Percentiles rank a stretch among this genome's conserved stretches.
Evolutionary conservation across 2,113 vertebrate genomes (phyloP).

Genomic region (Paratilapia polleni): DNA sequence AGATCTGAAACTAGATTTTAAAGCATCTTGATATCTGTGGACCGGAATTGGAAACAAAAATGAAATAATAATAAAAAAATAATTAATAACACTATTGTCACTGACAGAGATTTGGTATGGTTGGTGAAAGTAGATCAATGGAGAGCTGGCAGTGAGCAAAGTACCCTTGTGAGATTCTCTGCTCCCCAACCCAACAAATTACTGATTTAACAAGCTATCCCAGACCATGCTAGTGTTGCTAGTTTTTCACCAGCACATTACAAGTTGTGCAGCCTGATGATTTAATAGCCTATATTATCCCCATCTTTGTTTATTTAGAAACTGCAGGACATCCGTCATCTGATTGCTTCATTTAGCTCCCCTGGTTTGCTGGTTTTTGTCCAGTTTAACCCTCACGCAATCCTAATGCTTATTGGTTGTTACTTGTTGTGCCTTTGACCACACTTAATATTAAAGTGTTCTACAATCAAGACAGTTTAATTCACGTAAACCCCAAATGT

Average conservation of each 20-base stretch:
- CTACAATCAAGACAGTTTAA: neutral
- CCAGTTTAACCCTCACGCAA: neutral
- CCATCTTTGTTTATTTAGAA: neutral
- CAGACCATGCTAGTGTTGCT: neutral
- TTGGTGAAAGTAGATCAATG: rapidly evolving
- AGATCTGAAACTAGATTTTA: neutral
- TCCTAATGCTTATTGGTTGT: neutral
- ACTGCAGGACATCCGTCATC: neutral
- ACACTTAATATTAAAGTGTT: neutral
- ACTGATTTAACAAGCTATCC: too few species aligned
- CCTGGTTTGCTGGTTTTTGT: neutral
- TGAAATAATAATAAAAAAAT: neutral
- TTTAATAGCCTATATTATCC: neutral
- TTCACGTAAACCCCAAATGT: neutral
- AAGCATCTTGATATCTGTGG: too few species aligned
- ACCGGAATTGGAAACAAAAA: neutral
- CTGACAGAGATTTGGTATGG: neutral
- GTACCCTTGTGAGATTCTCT: neutral
- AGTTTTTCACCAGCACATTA: neutral
- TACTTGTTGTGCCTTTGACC: neutral
- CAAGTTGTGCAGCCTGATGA: neutral
- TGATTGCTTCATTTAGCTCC: neutral
- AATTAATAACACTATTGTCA: neutral
- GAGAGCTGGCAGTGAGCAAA: neutral
- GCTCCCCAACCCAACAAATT: neutral